These are phyloP conservation scores for Orthonychiurus folsomi DNA, from an alignment of 2,888 invertebrate species.

Conservation along the genomic window DNA sequence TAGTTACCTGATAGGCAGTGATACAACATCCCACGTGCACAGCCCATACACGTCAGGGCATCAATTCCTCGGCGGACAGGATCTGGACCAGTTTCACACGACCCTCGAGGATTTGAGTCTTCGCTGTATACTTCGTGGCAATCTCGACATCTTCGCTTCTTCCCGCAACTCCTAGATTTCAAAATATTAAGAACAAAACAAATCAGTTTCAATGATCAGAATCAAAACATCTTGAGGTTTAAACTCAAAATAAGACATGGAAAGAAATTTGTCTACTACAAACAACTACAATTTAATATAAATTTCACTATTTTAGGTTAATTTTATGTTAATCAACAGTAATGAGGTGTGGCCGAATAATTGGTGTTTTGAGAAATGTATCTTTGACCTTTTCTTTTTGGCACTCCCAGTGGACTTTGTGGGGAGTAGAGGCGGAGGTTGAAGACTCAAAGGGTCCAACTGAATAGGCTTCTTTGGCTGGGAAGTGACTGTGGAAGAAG, in stretches of 20 bases:
- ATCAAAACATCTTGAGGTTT: too few species aligned
- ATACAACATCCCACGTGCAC: slow-evolving; percentile 63
- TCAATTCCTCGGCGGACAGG: slow-evolving; percentile 61
- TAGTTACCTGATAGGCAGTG: slow-evolving; percentile 74
- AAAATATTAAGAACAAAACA: neutral
- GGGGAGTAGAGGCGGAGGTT: slow-evolving; percentile 39
- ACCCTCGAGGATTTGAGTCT: slow-evolving; percentile 75
- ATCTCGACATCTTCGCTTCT: slow-evolving; percentile 46
- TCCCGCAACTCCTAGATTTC: slow-evolving; percentile 38
- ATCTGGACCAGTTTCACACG: slow-evolving; percentile 47
- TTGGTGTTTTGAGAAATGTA: too few species aligned
- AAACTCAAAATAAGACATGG: too few species aligned
- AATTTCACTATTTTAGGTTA: too few species aligned
- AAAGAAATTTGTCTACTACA: too few species aligned
- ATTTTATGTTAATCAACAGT: too few species aligned
- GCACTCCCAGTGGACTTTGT: slow-evolving; percentile 40
- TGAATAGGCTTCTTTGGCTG: slow-evolving; percentile 39
- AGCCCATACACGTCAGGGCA: slow-evolving; percentile 64
- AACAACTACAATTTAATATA: too few species aligned
- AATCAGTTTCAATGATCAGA: too few species aligned
- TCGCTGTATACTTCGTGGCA: slow-evolving; percentile 58
- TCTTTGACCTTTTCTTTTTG: slow-evolving; percentile 38
- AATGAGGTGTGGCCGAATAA: too few species aligned
- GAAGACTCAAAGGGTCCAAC: slow-evolving; percentile 38
- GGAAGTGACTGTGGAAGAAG: slow-evolving; percentile 30